Conservation (phyloP, 2,113 vertebrate species). For the Herpailurus yagouaroundi region DNA sequence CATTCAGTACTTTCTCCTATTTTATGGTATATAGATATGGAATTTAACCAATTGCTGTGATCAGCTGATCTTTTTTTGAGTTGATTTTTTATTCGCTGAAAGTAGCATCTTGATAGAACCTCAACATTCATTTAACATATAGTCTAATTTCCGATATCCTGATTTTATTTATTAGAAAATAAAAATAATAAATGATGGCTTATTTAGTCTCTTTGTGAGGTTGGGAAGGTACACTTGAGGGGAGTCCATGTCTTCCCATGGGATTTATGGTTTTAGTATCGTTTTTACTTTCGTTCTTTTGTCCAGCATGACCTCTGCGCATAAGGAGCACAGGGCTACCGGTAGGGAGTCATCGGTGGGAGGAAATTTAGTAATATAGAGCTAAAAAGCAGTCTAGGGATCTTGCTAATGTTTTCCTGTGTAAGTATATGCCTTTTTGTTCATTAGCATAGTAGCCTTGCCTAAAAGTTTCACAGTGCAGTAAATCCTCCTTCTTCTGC, state of each 20-base stretch:
- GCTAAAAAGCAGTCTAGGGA: background rate
- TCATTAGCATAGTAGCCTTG: background rate
- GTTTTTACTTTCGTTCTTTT: background rate
- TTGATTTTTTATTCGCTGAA: background rate
- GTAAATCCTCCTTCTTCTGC: background rate
- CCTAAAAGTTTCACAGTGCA: background rate
- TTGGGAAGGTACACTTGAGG: background rate
- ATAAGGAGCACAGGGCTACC: background rate
- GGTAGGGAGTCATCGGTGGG: background rate
- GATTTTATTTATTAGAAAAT: background rate
- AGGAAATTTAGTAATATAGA: background rate
- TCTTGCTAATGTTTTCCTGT: background rate
- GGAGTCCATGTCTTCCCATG: background rate
- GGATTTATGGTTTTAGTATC: too few species aligned
- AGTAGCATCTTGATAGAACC: background rate
- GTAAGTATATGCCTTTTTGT: background rate
- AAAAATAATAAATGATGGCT: background rate
- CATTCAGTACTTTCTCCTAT: background rate
- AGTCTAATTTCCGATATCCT: background rate
- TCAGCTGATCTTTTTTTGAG: background rate
- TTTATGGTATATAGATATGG: background rate
- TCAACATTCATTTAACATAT: background rate
- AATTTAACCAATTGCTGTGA: background rate
- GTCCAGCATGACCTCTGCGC: background rate
- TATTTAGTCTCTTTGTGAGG: background rate